A percentile compares a stretch with the other conserved stretches of the same genome.
Evolutionary conservation across 2,888 invertebrate genomes (phyloP).

Genomic region (Schrankia costaestrigalis): DNA sequence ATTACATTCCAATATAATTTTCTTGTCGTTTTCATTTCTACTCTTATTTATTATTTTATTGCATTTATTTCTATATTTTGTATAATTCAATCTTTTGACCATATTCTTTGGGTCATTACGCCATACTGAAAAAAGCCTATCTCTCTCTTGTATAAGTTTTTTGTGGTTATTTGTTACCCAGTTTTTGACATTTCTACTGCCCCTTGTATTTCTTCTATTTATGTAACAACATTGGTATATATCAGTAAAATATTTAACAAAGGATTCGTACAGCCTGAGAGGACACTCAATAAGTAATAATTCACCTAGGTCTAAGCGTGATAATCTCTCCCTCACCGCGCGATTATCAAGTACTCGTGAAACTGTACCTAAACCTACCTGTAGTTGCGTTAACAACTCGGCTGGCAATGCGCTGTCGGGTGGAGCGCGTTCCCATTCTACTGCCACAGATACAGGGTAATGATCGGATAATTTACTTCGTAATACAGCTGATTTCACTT

Average conservation of each 20-base stretch:
- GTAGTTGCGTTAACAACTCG: no score
- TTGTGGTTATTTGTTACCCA: no score
- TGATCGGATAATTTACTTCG: conserved; percentile 4
- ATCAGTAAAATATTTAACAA: background rate
- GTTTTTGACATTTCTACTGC: background rate
- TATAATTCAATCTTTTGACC: conserved; percentile 2
- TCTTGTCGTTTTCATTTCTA: background rate
- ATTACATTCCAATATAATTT: conserved; percentile 1
- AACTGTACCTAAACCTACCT: no score
- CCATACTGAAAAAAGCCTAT: no score
- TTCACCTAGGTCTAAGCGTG: background rate
- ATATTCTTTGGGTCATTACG: background rate
- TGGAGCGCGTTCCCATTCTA: conserved; percentile 1
- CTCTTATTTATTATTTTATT: conserved; percentile 1
- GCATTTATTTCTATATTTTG: conserved; percentile 5
- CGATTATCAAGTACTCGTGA: conserved; percentile 1
- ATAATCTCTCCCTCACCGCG: conserved; percentile 1
- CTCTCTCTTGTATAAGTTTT: no score
- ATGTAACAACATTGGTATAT: background rate
- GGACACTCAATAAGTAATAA: background rate
- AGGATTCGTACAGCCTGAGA: background rate
- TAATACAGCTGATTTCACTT: conserved; percentile 2
- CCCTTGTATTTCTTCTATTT: background rate
- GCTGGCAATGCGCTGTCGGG: no score
- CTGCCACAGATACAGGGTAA: background rate